Conservation (phyloP, 2,888 invertebrate species). For the Linyphia triangularis region DNA sequence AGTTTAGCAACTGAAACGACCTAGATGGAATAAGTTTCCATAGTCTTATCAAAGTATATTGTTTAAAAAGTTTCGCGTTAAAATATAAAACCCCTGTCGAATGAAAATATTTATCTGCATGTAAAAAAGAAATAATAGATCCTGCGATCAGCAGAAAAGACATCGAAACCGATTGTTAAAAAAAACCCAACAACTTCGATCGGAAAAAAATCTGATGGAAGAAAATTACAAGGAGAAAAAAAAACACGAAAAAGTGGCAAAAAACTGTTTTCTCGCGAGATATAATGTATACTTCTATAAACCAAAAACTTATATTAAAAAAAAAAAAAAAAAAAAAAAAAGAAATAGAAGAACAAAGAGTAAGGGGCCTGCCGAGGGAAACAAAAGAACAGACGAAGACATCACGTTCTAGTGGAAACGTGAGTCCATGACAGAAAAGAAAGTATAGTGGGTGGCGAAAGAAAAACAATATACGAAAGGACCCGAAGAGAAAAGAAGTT, state of each 20-base stretch:
- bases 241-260: neutral
- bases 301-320: neutral
- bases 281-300: neutral
- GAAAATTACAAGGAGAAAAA: neutral
- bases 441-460: slow-evolving; percentile 3
- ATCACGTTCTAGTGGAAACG: slow-evolving; percentile 65
- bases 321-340: slow-evolving; percentile 9
- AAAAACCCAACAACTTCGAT: neutral
- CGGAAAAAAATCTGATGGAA: neutral
- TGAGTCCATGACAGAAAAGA: slow-evolving; percentile 24
- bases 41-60: no score
- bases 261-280: neutral
- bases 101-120: no score
- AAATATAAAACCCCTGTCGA: no score
- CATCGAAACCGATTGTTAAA: neutral
- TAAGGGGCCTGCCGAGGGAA: neutral
- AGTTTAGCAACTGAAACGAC: no score
- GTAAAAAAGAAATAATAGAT: neutral
- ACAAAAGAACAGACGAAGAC: slow-evolving; percentile 48
- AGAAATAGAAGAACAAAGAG: slow-evolving; percentile 20
- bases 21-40: no score
- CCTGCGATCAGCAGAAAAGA: neutral
- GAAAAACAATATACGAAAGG: slow-evolving; percentile 20
- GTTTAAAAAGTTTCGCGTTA: no score
- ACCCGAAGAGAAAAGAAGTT: neutral